Evolutionary conservation across 2,113 vertebrate species (phyloP).

Genomic region (Parus major): DNA sequence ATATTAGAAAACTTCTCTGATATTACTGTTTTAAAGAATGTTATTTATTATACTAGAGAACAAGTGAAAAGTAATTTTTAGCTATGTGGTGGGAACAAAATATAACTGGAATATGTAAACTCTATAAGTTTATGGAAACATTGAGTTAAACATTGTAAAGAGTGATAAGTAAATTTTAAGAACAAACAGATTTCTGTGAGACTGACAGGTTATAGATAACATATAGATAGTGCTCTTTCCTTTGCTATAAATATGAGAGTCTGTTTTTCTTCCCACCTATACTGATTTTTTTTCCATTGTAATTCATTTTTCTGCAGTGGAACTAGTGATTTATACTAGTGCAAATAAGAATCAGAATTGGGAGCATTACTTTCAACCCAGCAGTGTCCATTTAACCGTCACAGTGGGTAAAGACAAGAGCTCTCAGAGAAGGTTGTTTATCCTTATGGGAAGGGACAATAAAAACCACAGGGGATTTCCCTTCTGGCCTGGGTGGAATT

Average conservation of each 20-base stretch:
- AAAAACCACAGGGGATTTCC: slow-evolving; percentile 57
- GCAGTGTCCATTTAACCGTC: slow-evolving; percentile 59
- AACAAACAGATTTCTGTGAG: neutral
- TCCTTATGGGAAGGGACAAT: slow-evolving; percentile 58
- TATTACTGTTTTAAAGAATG: neutral
- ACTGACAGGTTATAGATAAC: neutral
- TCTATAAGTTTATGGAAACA: neutral
- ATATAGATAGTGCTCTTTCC: neutral
- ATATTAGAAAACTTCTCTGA: neutral
- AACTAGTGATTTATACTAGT: slow-evolving; percentile 42
- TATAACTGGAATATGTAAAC: neutral
- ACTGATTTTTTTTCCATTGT: neutral
- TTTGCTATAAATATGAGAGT: neutral
- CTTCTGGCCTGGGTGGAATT: slow-evolving; percentile 42
- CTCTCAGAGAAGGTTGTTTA: slow-evolving; percentile 50
- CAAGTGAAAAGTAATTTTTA: neutral
- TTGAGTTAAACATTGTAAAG: neutral
- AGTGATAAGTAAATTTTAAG: neutral
- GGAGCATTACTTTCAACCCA: slow-evolving; percentile 56
- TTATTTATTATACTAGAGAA: neutral
- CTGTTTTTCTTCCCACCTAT: neutral
- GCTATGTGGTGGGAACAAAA: neutral
- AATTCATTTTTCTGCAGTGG: neutral
- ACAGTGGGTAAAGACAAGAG: slow-evolving; percentile 54
- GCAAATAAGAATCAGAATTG: slow-evolving; percentile 33